Evolutionary conservation across 2,797 vertebrate genomes (phyloP), one percentile per base, ranked within the genome.

Genomic region (Podargus strigoides): DNA sequence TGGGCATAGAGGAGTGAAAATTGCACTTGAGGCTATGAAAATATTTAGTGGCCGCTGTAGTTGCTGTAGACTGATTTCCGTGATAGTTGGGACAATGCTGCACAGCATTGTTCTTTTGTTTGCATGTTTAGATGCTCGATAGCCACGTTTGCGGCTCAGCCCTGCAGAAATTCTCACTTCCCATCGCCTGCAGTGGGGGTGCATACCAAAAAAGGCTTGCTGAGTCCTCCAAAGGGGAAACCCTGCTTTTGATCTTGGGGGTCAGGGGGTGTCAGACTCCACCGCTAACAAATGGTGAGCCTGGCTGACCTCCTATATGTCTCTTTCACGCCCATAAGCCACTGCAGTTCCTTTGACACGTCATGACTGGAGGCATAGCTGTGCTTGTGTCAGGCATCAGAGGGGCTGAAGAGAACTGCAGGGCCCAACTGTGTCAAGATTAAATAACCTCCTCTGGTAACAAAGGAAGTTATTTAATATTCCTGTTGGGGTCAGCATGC

Each of bases 201-300:
- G 5, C 42, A 21, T 85, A 32, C n/a, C 23, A 27, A 24, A 39
- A 85, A 55, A 9, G 14, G 9, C 15, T 79, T 47, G 10, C 30
- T 2, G 3, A 32, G 67, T 36, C 32, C 37, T 73, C 46, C 42
- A 53, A 60, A 69, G 36, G 27, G 26, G 30, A 53, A 49, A 36
- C 63, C 30, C 42, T n/a, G 19, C 0, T 0, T 34, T 67, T 50
- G 36, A 55, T 27, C 23, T 37, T 69, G 14, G 7, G 3, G 21
- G 4, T 2, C 1, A 0, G 14, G 14, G 3, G 3, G 12, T 56
- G 18, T 44, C 49, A 47, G 41, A 13, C 27, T 16, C 36, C 22
- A 3, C 4, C 47, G 19, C 44, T 80, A 50, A 59, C 7, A 84
- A 24, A n/a, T 14, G 19, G 30, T n/a, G 20, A 5, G 5, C 17